Base-by-base conservation (phyloP, 2,113 vertebrate genomes). In the Pygoscelis adeliae region DNA sequence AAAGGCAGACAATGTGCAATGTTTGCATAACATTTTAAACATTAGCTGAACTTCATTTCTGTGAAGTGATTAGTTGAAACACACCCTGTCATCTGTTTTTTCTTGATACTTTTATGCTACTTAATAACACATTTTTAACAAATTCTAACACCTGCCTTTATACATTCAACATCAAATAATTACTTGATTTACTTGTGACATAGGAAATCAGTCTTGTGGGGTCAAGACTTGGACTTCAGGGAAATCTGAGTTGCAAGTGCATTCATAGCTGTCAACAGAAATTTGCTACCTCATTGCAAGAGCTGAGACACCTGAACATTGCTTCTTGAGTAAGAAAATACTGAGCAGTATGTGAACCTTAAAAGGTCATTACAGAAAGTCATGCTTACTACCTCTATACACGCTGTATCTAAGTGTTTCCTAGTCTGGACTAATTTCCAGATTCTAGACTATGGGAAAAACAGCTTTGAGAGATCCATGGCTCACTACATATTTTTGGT, bases 251-350 rank as follows among this genome's bases (percentile, higher is more conserved):
- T 36, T 89, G 42, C 42, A 70, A 89, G 40, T n/a, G 17, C 36
- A n/a, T 44, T 80, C 36, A 17, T 3, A 77, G 38, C 3, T 83
- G 83, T 85, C 85, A 83, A 47, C 13, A 87, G 63, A 89, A 70
- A 94, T 88, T 90, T 89, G 9, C 58, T 38, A 62, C 59, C 23
- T 83, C 15, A 6, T 53, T 81, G 71, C 67, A 74, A 74, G 27
- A 90, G 32, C 50, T 42, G 58, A 73, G 62, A n/a, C 22, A 7
- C 49, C 32, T 83, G 74, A 93, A 67, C 50, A 78, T 62, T 74
- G 53, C 72, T 91, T 93, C n/a, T 71, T 76, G 71, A 90, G 25
- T 27, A 86, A 49, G 86, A 90, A 90, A 88, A 81, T 16, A 50
- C 34, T 40, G 21, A 93, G 52, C 42, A 81, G 11, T 16, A n/a